Evolutionary conservation across 2,888 invertebrate genomes (phyloP).

Genomic region (Caenorhabditis sp.): DNA sequence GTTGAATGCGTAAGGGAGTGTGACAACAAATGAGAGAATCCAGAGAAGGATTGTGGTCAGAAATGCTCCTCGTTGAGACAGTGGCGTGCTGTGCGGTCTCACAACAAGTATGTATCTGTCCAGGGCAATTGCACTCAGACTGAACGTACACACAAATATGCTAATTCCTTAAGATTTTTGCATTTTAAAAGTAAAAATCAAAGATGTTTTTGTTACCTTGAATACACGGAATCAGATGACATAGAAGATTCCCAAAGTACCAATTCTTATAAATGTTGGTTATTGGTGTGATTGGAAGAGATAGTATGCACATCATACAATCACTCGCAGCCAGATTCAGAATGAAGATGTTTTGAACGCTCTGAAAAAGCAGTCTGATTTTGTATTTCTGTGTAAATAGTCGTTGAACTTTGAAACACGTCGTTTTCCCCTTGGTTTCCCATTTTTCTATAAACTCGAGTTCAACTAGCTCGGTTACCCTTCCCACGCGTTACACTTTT

Average conservation of each 20-base stretch:
- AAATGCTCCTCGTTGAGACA: constrained; percentile 70
- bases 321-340: constrained; percentile 96
- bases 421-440: too few relatives aligned
- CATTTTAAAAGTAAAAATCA: too few relatives aligned
- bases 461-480: constrained; percentile 4
- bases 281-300: constrained; percentile 96
- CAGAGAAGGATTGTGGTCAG: constrained; percentile 72
- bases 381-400: background rate
- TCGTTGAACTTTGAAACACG: constrained; percentile 1
- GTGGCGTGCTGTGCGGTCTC: constrained; percentile 74
- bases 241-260: constrained; percentile 93
- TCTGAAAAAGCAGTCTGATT: too few relatives aligned
- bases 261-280: constrained; percentile 93
- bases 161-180: constrained; percentile 87
- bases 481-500: too few relatives aligned
- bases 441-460: background rate
- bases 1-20: constrained; percentile 93
- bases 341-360: constrained; percentile 90
- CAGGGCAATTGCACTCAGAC: constrained; percentile 96
- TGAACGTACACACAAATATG: constrained; percentile 97
- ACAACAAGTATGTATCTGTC: constrained; percentile 93
- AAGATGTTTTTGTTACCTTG: too few relatives aligned
- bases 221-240: constrained; percentile 94
- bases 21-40: constrained; percentile 88
- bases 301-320: constrained; percentile 93